These are phyloP conservation scores for Pherbina coryleti DNA, from an alignment of 2,888 invertebrate genomes.

Conservation along the genomic window DNA sequence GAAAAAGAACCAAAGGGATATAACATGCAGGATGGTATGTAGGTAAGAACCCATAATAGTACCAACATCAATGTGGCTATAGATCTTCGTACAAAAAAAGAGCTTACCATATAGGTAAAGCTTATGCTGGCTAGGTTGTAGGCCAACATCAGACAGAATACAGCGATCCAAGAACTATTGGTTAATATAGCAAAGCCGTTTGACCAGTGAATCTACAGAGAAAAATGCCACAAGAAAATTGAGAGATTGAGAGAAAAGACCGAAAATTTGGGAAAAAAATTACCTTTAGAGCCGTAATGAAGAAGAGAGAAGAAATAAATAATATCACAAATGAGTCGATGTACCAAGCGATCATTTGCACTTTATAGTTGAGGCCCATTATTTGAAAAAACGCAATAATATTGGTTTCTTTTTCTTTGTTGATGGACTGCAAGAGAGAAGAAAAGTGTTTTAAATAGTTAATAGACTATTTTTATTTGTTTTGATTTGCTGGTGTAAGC, in stretches of 20 bases:
- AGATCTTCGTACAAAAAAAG: slow-evolving; percentile 73
- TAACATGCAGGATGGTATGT: slow-evolving; percentile 75
- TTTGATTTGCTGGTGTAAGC: too few relatives aligned
- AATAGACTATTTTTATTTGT: too few relatives aligned
- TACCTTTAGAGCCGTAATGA: slow-evolving; percentile 71
- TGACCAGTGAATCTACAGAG: slow-evolving; percentile 66
- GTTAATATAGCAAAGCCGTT: slow-evolving; percentile 49
- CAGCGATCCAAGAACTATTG: slow-evolving; percentile 5
- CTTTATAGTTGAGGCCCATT: slow-evolving; percentile 84
- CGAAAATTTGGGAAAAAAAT: not conserved
- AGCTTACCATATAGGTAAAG: slow-evolving; percentile 81
- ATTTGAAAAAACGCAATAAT: slow-evolving; percentile 75
- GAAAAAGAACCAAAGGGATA: too few relatives aligned
- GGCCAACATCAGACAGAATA: slow-evolving; percentile 77
- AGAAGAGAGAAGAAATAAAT: slow-evolving; percentile 72
- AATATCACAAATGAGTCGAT: slow-evolving; percentile 78
- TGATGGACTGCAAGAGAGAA: not conserved
- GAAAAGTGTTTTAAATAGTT: too few relatives aligned
- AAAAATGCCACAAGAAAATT: not conserved
- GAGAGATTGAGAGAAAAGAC: not conserved
- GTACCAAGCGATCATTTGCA: slow-evolving; percentile 88
- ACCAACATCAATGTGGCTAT: slow-evolving; percentile 78
- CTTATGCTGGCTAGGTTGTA: slow-evolving; percentile 79
- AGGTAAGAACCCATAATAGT: slow-evolving; percentile 79
- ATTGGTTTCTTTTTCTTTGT: slow-evolving; percentile 49